phyloP scores from a whole-genome alignment of 2,113 vertebrate genomes.

The Tretioscincus oriximinensis region DNA sequence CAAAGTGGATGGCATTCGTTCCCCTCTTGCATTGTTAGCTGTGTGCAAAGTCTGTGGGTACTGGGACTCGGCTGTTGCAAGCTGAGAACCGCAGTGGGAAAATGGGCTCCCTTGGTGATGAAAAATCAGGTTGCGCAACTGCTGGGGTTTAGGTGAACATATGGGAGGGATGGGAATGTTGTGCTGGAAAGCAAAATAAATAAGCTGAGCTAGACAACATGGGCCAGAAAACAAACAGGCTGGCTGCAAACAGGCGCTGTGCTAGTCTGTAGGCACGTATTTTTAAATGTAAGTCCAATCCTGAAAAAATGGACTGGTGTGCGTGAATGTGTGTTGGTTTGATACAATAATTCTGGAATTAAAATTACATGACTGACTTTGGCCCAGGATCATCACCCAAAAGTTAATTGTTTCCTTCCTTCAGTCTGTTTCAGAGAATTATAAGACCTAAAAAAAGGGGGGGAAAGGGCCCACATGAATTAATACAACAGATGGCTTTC shows the following conservation, averaged over 20 bases:
- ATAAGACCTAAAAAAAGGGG: too few relatives aligned
- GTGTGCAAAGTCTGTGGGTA: neutral
- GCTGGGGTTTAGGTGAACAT: neutral
- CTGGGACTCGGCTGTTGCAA: constrained; percentile 25
- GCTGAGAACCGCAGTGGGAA: constrained; percentile 2
- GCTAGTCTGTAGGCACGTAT: neutral
- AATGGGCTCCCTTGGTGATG: constrained; percentile 25
- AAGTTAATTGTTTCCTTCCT: too few relatives aligned
- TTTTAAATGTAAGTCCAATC: too few relatives aligned
- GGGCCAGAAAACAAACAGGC: neutral
- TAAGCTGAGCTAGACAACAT: neutral
- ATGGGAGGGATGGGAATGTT: constrained; percentile 15
- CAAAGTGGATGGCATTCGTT: neutral
- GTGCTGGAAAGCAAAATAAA: constrained; percentile 40
- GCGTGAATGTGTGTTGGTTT: too few relatives aligned
- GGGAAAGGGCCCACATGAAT: neutral
- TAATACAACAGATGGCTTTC: neutral
- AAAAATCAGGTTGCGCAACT: constrained; percentile 23
- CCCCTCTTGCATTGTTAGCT: neutral
- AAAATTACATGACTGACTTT: too few relatives aligned
- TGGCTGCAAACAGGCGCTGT: neutral
- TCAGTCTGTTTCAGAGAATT: too few relatives aligned
- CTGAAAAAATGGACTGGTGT: too few relatives aligned
- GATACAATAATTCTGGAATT: too few relatives aligned
- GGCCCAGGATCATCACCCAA: too few relatives aligned